phyloP scores from a whole-genome alignment of 2,113 vertebrate genomes.

The Poecilia latipinna region DNA sequence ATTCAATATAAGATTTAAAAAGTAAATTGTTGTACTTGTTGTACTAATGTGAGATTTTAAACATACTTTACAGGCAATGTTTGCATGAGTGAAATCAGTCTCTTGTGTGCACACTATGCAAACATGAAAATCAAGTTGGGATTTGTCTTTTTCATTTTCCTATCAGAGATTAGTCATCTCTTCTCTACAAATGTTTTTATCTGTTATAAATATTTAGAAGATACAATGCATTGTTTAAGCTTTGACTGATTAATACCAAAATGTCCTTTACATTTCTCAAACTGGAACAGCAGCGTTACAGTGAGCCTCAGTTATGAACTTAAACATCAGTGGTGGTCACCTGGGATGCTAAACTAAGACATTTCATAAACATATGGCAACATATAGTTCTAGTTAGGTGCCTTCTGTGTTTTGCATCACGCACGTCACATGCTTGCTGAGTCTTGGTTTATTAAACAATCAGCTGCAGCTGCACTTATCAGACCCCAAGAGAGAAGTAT shows the following conservation, averaged over 20 bases:
- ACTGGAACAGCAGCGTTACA: background rate
- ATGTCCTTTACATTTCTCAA: background rate
- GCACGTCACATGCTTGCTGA: background rate
- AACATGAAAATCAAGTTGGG: background rate
- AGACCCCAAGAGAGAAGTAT: background rate
- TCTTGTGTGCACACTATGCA: background rate
- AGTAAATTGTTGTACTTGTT: too few relatives aligned
- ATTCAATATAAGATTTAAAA: too few relatives aligned
- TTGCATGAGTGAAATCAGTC: background rate
- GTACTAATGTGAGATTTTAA: background rate
- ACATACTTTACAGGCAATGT: background rate
- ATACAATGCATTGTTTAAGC: background rate
- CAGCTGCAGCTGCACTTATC: background rate
- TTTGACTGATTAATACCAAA: background rate
- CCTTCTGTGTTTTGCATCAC: slow-evolving; percentile 1
- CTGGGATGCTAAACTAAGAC: background rate
- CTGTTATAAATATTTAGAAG: background rate
- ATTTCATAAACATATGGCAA: background rate
- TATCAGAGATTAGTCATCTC: too few relatives aligned
- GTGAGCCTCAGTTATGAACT: background rate
- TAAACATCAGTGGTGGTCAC: background rate
- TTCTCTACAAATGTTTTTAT: background rate
- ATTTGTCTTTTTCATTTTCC: too few relatives aligned
- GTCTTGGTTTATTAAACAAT: background rate
- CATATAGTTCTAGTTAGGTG: background rate